Conservation (phyloP, 2,113 vertebrate species). For the Gadus chalcogrammus region DNA sequence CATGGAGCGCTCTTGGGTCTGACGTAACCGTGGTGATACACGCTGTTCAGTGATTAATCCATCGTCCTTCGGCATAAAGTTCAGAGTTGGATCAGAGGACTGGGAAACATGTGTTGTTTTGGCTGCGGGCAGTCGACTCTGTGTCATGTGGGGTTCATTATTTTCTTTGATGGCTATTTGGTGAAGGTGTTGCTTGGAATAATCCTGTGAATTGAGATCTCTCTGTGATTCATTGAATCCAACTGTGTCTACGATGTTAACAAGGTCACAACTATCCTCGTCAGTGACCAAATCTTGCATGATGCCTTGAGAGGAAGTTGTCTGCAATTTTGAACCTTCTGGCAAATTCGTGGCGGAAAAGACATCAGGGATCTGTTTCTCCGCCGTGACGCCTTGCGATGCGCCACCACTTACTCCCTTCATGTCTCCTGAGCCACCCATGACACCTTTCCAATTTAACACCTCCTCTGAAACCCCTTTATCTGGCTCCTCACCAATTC, state of each 20-base stretch:
- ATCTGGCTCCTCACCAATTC: slow-evolving; percentile 50
- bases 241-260: neutral
- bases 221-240: neutral
- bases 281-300: neutral
- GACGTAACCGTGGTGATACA: neutral
- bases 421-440: neutral
- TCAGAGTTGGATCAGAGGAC: neutral
- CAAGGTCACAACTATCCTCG: slow-evolving; percentile 11
- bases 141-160: neutral
- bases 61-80: neutral
- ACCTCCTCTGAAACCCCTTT: slow-evolving; percentile 44
- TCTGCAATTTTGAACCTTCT: slow-evolving; percentile 6
- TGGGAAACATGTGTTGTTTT: neutral
- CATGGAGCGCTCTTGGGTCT: neutral
- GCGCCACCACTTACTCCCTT: slow-evolving; percentile 8
- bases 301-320: slow-evolving; percentile 3
- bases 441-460: slow-evolving; percentile 21
- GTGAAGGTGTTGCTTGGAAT: neutral
- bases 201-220: neutral
- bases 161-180: neutral
- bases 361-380: neutral
- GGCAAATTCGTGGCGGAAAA: slow-evolving; percentile 31
- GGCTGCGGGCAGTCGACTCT: neutral
- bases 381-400: neutral
- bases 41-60: neutral